Base-by-base conservation (phyloP, 2,113 vertebrate genomes). In the Ageneiosus marmoratus region DNA sequence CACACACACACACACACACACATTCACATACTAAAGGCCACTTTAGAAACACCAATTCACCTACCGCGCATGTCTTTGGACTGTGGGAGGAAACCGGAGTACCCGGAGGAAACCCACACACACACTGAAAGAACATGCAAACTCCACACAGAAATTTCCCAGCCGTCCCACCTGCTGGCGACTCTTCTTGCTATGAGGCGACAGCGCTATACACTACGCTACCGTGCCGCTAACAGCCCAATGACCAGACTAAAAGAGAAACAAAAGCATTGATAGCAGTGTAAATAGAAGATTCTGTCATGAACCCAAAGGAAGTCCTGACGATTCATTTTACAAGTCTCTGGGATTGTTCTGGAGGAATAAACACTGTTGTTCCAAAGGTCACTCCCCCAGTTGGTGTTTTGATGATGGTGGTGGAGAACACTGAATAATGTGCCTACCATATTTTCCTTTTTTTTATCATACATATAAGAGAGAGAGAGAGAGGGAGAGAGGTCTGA, bases 241-340 rank as follows among this genome's bases (percentile, higher is more conserved):
- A 44, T 69, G 65, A 24, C 9, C 65, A 69, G 37, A 22, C 8
- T 69, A 0, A 41, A 69, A 69, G 65, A 69, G 65, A 24, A 69
- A 22, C 18, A 69, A 24, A 69, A 44, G 20, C 37, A 69, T 4
- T 4, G 65, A 44, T 69, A 37, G 9, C 5, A 53, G 1, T 51
- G 16, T 16, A 51, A 50, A 34, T 18, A 9, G 16, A 76, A 76
- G 72, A n/a, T 51, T 16, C 32, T 4, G 27, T 24, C 46, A 24
- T 32, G 29, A 51, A 51, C 50, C 29, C 9, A 13, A 75, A 75
- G 22, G n/a, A n/a, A n/a, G n/a, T n/a, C n/a, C n/a, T n/a, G n/a
- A n/a, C n/a, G n/a, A n/a, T n/a, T n/a, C n/a, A 76, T 75, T 75
- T 53, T 75, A 53, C 48, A 22, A 55, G 73, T 55, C 73, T 76